Base-by-base conservation (phyloP, 2,113 vertebrate species). In the Hippocampus guttulatus region DNA sequence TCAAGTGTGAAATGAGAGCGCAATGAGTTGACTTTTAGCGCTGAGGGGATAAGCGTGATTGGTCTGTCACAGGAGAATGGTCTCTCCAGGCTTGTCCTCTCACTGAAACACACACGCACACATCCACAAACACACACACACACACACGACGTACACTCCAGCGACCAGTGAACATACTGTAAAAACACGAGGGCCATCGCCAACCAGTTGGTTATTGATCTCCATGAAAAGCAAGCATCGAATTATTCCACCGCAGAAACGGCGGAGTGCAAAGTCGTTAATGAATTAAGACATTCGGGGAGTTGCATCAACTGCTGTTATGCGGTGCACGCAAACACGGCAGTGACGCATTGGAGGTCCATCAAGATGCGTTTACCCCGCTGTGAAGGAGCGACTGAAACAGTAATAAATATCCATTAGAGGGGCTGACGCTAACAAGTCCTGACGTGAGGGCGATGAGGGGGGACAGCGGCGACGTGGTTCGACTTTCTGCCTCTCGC, bases 1-100 rank as follows among this genome's bases (percentile, higher is more conserved):
- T 76, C 78, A 81, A 85, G 81, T 88, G 85, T 90, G 87, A 90
- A 88, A 88, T 87, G 85, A 87, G 75, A 83, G 71, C 2, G 71
- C 81, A 76, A 72, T 83, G 78, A 81, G 75, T 84, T 85, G 77
- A 84, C 80, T 85, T 81, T 76, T 58, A 75, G 71, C 68, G 82
- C 65, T 52, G 74, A 68, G 72, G 73, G 82, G 74, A 85, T 77
- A 78, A 77, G 75, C 52, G 58, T 51, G 41, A 80, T 68, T 71
- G 73, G 77, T 79, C 75, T 80, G 87, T 87, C 84, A 88, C 85
- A 82, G 78, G 67, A 87, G 78, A 82, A 76, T 78, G 81, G 87
- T 77, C 80, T 63, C 76, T 79, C 76, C 80, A 63, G 74, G 18
- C 67, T 67, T 73, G 69, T 74, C 73, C 62, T 65, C 27, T 0